Evolutionary conservation across 2,888 invertebrate genomes (phyloP).

Genomic region (Xestia sexstrigata): DNA sequence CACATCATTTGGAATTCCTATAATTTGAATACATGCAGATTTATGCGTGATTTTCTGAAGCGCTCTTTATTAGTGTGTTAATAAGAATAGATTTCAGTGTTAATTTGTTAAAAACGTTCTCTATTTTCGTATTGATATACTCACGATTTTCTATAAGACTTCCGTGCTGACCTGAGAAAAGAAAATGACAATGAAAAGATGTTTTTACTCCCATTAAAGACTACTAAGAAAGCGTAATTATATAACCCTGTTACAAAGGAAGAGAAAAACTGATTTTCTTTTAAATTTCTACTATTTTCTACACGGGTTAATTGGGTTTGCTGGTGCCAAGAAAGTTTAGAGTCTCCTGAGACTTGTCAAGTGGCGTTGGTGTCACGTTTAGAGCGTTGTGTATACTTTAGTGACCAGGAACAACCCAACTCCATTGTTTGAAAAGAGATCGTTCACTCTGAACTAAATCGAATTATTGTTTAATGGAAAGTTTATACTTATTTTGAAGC

Average conservation of each 20-base stretch:
- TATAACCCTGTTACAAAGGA: background rate
- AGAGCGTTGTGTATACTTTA: slow-evolving; percentile 1
- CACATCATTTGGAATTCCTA: slow-evolving; percentile 9
- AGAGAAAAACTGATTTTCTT: slow-evolving; percentile 18
- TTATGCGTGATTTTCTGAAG: slow-evolving; percentile 32
- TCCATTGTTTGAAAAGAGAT: background rate
- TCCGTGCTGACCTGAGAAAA: slow-evolving; percentile 68
- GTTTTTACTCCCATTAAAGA: slow-evolving; percentile 22
- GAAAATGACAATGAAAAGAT: slow-evolving; percentile 55
- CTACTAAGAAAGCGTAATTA: background rate
- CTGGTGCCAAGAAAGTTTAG: slow-evolving; percentile 41
- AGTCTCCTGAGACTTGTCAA: slow-evolving; percentile 17
- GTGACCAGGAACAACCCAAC: background rate
- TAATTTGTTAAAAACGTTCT: slow-evolving; percentile 40
- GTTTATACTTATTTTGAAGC: background rate
- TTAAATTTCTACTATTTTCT: slow-evolving; percentile 33
- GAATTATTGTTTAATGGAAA: background rate
- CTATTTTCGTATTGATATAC: slow-evolving; percentile 56
- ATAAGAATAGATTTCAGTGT: slow-evolving; percentile 19
- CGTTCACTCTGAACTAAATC: background rate
- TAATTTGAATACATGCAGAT: slow-evolving; percentile 35
- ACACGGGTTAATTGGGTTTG: slow-evolving; percentile 45
- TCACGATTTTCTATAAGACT: slow-evolving; percentile 68
- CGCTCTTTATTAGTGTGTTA: slow-evolving; percentile 51
- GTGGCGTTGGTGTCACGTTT: slow-evolving; percentile 42